Evolutionary conservation across 2,113 vertebrate species (phyloP).

Genomic region (Anser cygnoides): DNA sequence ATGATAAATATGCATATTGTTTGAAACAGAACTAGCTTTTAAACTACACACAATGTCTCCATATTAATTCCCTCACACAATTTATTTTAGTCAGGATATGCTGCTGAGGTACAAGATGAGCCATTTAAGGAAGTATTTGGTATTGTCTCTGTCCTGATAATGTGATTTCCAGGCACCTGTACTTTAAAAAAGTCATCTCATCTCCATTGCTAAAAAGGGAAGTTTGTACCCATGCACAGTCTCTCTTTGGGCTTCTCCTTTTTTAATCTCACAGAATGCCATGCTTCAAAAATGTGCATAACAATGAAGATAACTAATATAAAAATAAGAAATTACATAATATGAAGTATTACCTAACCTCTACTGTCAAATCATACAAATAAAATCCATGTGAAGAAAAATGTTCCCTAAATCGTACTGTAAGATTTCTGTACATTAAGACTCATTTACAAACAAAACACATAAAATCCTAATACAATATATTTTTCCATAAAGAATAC

Average conservation of each 20-base stretch:
- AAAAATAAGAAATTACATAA: neutral
- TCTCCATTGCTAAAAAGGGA: slow-evolving; percentile 13
- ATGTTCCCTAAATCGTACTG: neutral
- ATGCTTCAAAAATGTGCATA: neutral
- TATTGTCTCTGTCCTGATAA: neutral
- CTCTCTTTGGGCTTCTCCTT: neutral
- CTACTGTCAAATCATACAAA: neutral
- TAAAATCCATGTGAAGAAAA: neutral
- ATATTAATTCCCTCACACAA: neutral
- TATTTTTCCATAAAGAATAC: neutral
- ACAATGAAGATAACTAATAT: neutral
- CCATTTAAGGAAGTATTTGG: slow-evolving; percentile 9
- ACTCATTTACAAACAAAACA: neutral
- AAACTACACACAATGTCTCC: neutral
- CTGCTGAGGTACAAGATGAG: neutral
- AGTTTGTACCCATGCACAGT: neutral
- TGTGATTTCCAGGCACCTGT: slow-evolving; percentile 16
- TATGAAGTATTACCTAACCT: neutral
- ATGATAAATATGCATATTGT: neutral
- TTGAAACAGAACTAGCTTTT: slow-evolving; percentile 29
- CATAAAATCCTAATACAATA: neutral
- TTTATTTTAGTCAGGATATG: slow-evolving; percentile 20
- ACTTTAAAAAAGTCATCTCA: slow-evolving; percentile 12
- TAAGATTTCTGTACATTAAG: neutral
- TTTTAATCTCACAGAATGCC: neutral